Evolutionary conservation across 2,797 vertebrate genomes (phyloP).

Genomic region (Gadopsis marmoratus): DNA sequence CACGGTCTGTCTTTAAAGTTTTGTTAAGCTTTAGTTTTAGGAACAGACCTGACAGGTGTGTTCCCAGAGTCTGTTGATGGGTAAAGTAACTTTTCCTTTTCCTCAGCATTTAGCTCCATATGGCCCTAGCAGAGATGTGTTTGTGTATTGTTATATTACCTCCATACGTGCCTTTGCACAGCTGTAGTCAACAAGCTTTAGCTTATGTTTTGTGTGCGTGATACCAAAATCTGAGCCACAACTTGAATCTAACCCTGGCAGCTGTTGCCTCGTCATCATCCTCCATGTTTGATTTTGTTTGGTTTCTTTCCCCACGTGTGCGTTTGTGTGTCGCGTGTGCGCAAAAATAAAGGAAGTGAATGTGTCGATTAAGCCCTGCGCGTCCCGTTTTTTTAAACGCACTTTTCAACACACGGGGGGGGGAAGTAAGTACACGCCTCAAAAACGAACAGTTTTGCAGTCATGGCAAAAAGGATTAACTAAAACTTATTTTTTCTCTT

Average conservation of each 20-base stretch:
- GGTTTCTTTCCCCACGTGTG: too few relatives aligned
- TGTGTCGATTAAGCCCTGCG: not conserved
- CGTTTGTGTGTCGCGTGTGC: not conserved
- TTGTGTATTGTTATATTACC: not conserved
- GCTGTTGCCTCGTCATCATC: not conserved
- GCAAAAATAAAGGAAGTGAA: not conserved
- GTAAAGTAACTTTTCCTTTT: not conserved
- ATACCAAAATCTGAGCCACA: not conserved
- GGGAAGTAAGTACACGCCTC: not conserved
- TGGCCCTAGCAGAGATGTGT: not conserved
- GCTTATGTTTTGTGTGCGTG: not conserved
- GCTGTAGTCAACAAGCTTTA: not conserved
- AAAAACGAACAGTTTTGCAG: not conserved
- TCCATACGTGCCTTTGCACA: not conserved
- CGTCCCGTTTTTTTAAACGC: not conserved
- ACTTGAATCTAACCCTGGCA: not conserved
- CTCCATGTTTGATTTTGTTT: not conserved
- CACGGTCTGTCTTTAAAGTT: not conserved
- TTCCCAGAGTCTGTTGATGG: not conserved
- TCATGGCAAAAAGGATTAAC: not conserved
- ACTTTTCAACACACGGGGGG: not conserved
- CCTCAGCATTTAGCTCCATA: not conserved
- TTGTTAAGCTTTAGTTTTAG: not conserved
- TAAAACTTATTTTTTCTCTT: not conserved
- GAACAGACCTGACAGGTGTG: not conserved